Evolutionary conservation across 2,797 vertebrate species (phyloP), one percentile per base, ranked within the genome.

Genomic region (Morus bassanus): DNA sequence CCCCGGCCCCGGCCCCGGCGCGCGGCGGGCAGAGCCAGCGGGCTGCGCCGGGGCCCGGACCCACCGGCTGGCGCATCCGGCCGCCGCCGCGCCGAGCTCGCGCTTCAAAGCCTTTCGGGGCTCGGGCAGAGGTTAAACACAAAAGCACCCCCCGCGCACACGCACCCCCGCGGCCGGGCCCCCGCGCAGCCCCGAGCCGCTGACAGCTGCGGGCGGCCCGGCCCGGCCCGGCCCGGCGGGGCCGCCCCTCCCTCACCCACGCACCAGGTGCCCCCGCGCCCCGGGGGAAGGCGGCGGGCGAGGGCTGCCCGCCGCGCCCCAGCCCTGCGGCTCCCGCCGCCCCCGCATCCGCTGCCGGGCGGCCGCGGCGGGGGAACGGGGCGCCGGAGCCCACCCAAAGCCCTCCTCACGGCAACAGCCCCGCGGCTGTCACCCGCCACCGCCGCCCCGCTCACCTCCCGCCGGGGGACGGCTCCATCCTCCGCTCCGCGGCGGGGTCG

Each of bases 371-470:
- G 51, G 30, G 35, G 4, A 46, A 25, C 13, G 13, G 37, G 19
- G 65, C 35, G 21, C 43, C 22, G 28, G 9, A 61, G 54, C 53
- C 65, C 56, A 70, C 35, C 17, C n/a, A 27, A 15, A 68, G 27
- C 7, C 39, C n/a, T 15, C 28, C 46, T 25, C 68, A 39, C 33
- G 18, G 31, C 21, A 79, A n/a, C 28, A 24, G 84, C 69, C 45
- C 25, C 23, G n/a, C 19, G 41, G 35, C 90, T 86, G 90, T 89
- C 93, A 92, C 39, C 48, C 39, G 30, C 57, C 28, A 16, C 45
- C 35, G 8, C 22, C 23, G 41, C 41, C 41, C 41, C 41, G 12
- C 97, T 98, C 91, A 98, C 98, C 98, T 97, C 87, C 70, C 10
- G 77, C 53, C 41, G 2, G 92, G 59, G 25, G 92, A 74, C 65